Percentiles rank a stretch among this genome's conserved stretches.
Conservation (phyloP, 1,140 invertebrate genomes). For the Hestina assimilis region DNA sequence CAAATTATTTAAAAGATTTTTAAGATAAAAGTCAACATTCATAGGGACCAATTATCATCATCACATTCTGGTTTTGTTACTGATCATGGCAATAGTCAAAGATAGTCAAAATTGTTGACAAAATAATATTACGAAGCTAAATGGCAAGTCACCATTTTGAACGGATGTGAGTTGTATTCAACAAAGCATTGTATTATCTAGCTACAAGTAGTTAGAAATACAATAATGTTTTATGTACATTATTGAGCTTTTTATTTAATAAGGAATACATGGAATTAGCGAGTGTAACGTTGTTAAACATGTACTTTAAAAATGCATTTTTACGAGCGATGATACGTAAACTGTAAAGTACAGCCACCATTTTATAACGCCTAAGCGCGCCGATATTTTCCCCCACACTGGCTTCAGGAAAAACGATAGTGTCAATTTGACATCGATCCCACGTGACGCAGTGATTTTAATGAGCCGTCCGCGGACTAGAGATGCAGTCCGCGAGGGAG, state of each 20-base stretch:
- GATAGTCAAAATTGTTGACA: slow-evolving; percentile 2
- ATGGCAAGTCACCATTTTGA: slow-evolving; percentile 82
- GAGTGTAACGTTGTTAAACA: slow-evolving; percentile 32
- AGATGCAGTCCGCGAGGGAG: slow-evolving; percentile 79
- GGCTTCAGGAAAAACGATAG: slow-evolving; percentile 77
- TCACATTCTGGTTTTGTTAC: not conserved
- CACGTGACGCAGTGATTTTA: slow-evolving; percentile 82
- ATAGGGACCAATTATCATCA: not conserved
- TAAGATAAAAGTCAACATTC: slow-evolving; percentile 6
- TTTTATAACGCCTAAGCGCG: slow-evolving; percentile 77
- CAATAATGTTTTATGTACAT: slow-evolving; percentile 41
- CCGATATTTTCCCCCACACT: slow-evolving; percentile 74
- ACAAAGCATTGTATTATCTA: slow-evolving; percentile 70
- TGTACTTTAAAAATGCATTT: slow-evolving; percentile 51
- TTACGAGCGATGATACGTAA: slow-evolving; percentile 66
- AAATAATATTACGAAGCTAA: slow-evolving; percentile 44
- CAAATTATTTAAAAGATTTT: slow-evolving; percentile 21
- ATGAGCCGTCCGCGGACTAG: slow-evolving; percentile 81
- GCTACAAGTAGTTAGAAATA: slow-evolving; percentile 42
- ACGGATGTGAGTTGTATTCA: slow-evolving; percentile 74
- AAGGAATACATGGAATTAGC: slow-evolving; percentile 37
- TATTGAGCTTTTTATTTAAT: slow-evolving; percentile 43
- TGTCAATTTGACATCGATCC: slow-evolving; percentile 81
- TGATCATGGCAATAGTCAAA: not conserved
- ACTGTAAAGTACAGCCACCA: slow-evolving; percentile 72